Evolutionary conservation across 1,140 invertebrate genomes (phyloP), one percentile per base, ranked within the genome.

Genomic region (Cylas formicarius): DNA sequence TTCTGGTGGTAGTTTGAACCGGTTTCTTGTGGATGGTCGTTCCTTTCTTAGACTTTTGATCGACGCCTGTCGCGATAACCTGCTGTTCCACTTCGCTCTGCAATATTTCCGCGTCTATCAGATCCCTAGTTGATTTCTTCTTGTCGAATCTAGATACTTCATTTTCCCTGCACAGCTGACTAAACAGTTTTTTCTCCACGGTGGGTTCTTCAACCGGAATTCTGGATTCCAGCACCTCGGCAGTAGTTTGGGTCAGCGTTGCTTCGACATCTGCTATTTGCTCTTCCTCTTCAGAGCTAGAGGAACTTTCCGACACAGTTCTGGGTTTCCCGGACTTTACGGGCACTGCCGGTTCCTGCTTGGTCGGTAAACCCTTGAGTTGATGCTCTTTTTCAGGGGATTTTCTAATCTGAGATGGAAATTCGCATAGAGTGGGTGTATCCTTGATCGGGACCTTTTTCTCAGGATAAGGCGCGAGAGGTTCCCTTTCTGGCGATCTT

Each of bases 181-280:
- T 49, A 14, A 61, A 53, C 37, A 62, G 53, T 45, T 58, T 63
- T 38, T 63, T 61, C 31, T 47, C 53, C 20, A 48, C 43, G 22
- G 61, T 27, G 10, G 60, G 61, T 46, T 65, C 61, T 13, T 57
- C 48, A 29, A 64, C 52, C 9, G 60, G 58, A 16, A 56, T 40
- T 44, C 39, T 49, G 43, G 40, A 44, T 53, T 60, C 53, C 14
- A 50, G 28, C 22, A 20, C 35, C 13, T 29, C 13, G 9, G 38
- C 2, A n/a, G 11, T 31, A 13, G 19, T 42, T 24, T 49, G 14
- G 4, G 5, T 40, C 7, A 40, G 8, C 26, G 10, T 32, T 41
- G 49, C 51, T 21, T 49, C 27, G 9, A 46, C 22, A 10, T 32
- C 21, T 44, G 29, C 11, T 23, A 18, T 27, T 23, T 35, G 24